Base-by-base conservation (phyloP, 2,888 invertebrate species). In the Perizoma affinitatum region DNA sequence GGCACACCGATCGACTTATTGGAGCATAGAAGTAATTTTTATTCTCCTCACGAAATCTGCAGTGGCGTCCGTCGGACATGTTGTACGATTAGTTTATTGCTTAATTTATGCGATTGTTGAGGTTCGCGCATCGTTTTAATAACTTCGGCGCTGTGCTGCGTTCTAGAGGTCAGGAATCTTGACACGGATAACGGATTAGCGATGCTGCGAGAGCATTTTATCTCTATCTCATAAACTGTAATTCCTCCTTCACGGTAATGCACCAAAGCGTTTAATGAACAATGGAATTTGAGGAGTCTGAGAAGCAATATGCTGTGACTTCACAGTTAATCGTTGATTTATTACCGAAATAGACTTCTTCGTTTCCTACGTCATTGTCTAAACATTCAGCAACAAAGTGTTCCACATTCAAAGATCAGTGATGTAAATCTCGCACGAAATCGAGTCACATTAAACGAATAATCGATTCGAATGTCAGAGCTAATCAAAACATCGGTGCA, bases 391-490 rank as follows among this genome's bases (percentile, higher is more conserved):
- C 59, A 22, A 38, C 49, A 11, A 41, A 70, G 52, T 71, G 74
- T 79, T 82, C 76, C 67, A 78, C 73, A 80, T 83, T 73, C 66
- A 77, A 82, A 79, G 74, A 71, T 70, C 70, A 71, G 65, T 67
- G 66, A 61, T 63, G 58, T 51, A 62, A 70, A 77, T 77, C 78
- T 71, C 68, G 74, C 70, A 70, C 77, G 78, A 79, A 76, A 87
- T 88, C 89, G 82, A 82, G 76, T 87, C 82, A 83, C 77, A 85
- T 90, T 84, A 87, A 78, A 83, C 81, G 80, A 85, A 85, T 90
- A 90, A 90, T 90, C 89, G 90, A 90, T 90, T 84, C 81, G 86
- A 90, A 89, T 89, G 89, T 88, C 90, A 89, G 87, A 70, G 81
- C 83, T 87, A 91, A 92, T 92, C 91, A 90, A 88, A 91, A 90